A percentile compares a stretch with the other conserved stretches of the same genome.
phyloP scores from a whole-genome alignment of 2,113 vertebrate genomes.

The Bos taurus region ARS-UCD2.0 NC_037338.1:51064001-51064500 shows the following conservation, averaged over 20 bases:
- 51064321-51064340: constrained; percentile 41
- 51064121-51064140: constrained; percentile 30
- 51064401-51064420: not conserved
- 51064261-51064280: constrained; percentile 66
- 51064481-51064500: not conserved
- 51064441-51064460: not conserved
- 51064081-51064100: not conserved
- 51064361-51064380: not conserved
- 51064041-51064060: not conserved
- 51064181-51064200: not conserved
- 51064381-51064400: not conserved
- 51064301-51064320: constrained; percentile 39
- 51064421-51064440: not conserved
- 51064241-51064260: constrained; percentile 36
- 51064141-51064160: constrained; percentile 41
- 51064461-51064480: constrained; percentile 19
- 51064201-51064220: constrained; percentile 51
- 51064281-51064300: constrained; percentile 42
- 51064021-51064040: not conserved
- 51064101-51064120: not conserved
- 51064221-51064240: constrained; percentile 39
- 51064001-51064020: not conserved
- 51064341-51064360: not conserved
- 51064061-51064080: not conserved
- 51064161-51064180: constrained; percentile 35